phyloP scores from a whole-genome alignment of 2,113 vertebrate genomes.

The Elgaria multicarinata region DNA sequence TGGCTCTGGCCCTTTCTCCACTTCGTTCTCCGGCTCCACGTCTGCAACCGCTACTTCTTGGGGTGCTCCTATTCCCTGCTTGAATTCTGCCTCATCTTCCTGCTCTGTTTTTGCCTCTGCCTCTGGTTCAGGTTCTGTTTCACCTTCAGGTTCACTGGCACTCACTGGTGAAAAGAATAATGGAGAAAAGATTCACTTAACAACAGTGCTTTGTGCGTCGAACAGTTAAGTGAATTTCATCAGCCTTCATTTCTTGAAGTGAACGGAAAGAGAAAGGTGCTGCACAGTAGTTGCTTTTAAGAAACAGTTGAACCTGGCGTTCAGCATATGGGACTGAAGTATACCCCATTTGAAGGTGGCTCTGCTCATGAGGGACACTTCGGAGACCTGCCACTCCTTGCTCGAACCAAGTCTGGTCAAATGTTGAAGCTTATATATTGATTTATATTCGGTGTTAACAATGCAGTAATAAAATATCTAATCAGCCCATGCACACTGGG shows the following conservation, averaged over 20 bases:
- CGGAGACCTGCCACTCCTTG: not conserved
- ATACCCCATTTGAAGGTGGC: constrained; percentile 14
- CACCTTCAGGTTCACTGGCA: constrained; percentile 73
- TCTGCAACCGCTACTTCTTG: constrained; percentile 68
- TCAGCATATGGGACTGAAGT: constrained; percentile 28
- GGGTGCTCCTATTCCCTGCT: constrained; percentile 70
- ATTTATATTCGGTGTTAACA: constrained; percentile 47
- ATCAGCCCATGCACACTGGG: constrained; percentile 29
- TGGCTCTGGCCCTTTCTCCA: constrained; percentile 78
- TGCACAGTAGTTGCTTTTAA: not conserved
- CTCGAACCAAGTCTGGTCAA: not conserved
- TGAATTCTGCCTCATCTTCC: constrained; percentile 65
- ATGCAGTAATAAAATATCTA: constrained; percentile 37
- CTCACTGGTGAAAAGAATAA: constrained; percentile 78
- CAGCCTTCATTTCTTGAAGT: not conserved
- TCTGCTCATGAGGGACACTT: not conserved
- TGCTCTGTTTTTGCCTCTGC: constrained; percentile 68
- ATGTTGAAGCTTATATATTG: constrained; percentile 31
- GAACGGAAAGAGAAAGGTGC: not conserved
- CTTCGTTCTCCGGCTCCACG: constrained; percentile 75
- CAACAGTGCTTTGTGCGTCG: not conserved
- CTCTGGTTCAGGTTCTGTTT: constrained; percentile 71
- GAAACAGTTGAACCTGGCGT: not conserved
- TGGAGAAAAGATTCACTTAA: constrained; percentile 68
- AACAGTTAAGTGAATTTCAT: not conserved